Evolutionary conservation across 1,140 invertebrate genomes (phyloP).

Genomic region (Sinella curviseta): DNA sequence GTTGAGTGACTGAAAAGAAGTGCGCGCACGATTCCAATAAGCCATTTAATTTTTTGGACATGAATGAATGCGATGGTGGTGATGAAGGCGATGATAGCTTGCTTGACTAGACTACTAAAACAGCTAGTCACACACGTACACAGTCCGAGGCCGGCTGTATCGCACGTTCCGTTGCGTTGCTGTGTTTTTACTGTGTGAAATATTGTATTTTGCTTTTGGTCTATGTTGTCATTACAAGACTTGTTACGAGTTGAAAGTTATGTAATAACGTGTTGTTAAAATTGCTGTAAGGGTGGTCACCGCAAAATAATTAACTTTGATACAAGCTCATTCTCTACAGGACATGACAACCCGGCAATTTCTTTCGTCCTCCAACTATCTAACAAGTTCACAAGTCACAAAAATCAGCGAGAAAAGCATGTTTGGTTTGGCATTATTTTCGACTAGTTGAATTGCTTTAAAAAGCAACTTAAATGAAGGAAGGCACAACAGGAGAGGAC

Average conservation of each 20-base stretch:
- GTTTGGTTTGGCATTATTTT: no score
- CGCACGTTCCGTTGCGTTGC: background rate
- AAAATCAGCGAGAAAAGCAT: no score
- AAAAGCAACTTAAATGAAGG: no score
- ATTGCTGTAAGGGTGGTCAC: background rate
- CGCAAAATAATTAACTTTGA: background rate
- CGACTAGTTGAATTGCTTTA: no score
- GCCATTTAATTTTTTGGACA: background rate
- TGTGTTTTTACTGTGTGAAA: background rate
- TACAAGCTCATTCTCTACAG: background rate
- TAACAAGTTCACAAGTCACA: no score
- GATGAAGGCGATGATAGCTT: background rate
- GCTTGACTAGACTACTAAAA: background rate
- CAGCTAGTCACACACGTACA: background rate
- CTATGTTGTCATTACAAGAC: background rate
- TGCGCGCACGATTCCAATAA: constrained; percentile 8
- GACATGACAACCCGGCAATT: no score
- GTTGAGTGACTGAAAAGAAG: background rate
- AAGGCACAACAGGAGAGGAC: no score
- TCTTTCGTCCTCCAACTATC: no score
- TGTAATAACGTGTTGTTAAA: background rate
- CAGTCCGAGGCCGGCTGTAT: background rate
- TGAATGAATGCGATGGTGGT: background rate
- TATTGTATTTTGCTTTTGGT: background rate
- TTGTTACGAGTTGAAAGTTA: background rate